Evolutionary conservation across 2,797 vertebrate genomes (phyloP), one percentile per base, ranked within the genome.

Genomic region (Morelia viridis): DNA sequence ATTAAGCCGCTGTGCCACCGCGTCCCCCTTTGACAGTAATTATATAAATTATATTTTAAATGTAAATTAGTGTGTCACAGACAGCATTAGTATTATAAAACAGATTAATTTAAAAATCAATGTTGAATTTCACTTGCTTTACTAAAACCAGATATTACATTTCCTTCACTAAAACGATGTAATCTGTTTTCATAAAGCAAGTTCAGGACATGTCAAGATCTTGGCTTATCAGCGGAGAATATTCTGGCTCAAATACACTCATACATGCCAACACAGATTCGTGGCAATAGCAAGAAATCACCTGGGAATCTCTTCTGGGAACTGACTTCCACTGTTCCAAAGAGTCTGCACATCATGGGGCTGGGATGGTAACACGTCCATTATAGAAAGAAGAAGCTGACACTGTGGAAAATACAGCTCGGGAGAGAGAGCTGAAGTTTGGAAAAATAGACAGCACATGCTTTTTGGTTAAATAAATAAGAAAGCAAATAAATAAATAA

Each of bases 391-490:
- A 93, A 99, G 96, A 92, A 99, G 88, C 1, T 98, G 97, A 94
- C 98, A 98, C 15, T 99, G 99, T 15, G 99, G 97, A 53, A 99
- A 97, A 92, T 97, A 97, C 17, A 98, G 97, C 84, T 99, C 98
- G 76, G 97, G 94, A 87, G 96, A 95, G 87, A 98, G 97, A 64
- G 90, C 99, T 99, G 96, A 3, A 95, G 0, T 80, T 46, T 80
- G 71, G 71, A 24, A 80, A 41, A 80, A 46, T 4, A 80, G 71
- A 80, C 35, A 80, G 71, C 19, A 46, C 22, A 46, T 46, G 41
- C 76, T 24, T 80, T 46, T 80, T 24, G 71, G 8, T 80, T 80
- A 80, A 80, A 80, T 46, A 80, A 80, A 80, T 80, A 80, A 46
- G 35, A 80, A 80, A 76, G 35, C 3, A 46, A 41, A 80, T 41